Conservation (phyloP, 2,113 vertebrate genomes). For the Protomyctophum bolini region DNA sequence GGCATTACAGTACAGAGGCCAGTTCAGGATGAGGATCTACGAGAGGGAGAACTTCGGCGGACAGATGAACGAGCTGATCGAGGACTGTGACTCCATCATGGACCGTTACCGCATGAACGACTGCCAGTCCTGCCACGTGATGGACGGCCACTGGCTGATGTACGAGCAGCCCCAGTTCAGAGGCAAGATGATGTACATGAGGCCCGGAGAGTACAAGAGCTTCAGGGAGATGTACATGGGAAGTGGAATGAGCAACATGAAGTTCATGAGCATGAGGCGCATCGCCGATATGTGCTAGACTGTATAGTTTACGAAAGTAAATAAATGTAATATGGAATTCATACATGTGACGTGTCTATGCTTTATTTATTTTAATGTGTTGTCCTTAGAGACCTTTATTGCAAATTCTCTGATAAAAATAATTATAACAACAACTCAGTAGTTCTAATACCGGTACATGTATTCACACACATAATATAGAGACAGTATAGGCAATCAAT, state of each 20-base stretch:
- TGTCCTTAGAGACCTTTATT: not conserved
- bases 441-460: too few species aligned
- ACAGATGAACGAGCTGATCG: constrained; percentile 69
- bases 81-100: constrained; percentile 78
- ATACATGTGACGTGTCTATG: constrained; percentile 20
- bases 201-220: constrained; percentile 78
- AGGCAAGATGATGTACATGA: constrained; percentile 77
- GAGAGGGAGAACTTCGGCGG: constrained; percentile 76
- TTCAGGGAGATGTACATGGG: constrained; percentile 67
- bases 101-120: constrained; percentile 75
- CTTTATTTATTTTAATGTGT: constrained; percentile 5
- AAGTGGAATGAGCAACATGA: constrained; percentile 38
- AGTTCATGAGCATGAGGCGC: constrained; percentile 75
- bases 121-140: constrained; percentile 76
- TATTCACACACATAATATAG: too few species aligned
- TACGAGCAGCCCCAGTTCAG: constrained; percentile 78
- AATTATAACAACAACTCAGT: too few species aligned
- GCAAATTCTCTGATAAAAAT: not conserved
- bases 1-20: constrained; percentile 69
- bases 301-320: constrained; percentile 48
- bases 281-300: constrained; percentile 76
- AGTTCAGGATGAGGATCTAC: constrained; percentile 76
- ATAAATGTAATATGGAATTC: constrained; percentile 57
- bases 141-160: constrained; percentile 83
- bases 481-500: too few species aligned